Conservation (phyloP, 2,888 invertebrate species). For the Clistopyga incitator region DNA sequence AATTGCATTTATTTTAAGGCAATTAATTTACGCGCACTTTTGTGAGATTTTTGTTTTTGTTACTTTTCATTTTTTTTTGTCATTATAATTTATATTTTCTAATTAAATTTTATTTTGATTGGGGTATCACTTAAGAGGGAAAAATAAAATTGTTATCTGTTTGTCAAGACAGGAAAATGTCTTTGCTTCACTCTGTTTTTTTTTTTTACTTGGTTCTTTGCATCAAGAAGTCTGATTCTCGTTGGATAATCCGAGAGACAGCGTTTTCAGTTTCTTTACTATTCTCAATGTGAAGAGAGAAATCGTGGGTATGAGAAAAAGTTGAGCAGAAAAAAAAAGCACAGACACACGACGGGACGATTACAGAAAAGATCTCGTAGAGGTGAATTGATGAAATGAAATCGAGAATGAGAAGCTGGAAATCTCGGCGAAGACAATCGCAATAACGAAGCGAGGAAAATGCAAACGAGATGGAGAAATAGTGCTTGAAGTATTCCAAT, state of each 20-base stretch:
- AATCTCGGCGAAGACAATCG: constrained; percentile 28
- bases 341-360: constrained; percentile 28
- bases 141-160: background rate
- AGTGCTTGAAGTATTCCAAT: constrained; percentile 43
- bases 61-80: background rate
- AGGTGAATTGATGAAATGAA: constrained; percentile 40
- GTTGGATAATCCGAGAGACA: constrained; percentile 50
- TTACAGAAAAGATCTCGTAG: constrained; percentile 31
- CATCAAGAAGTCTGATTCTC: constrained; percentile 50
- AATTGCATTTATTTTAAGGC: background rate
- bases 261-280: constrained; percentile 1
- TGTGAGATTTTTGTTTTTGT: background rate
- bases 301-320: constrained; percentile 9
- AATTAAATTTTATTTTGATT: background rate
- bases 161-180: background rate
- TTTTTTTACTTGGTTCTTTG: constrained; percentile 19
- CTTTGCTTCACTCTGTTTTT: background rate
- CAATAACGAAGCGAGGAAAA: constrained; percentile 26
- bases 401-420: constrained; percentile 35
- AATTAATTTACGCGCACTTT: background rate
- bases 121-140: background rate
- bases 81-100: background rate
- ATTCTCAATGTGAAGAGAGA: constrained; percentile 16
- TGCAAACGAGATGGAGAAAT: constrained; percentile 55
- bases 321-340: constrained; percentile 18